Conservation (phyloP, 1,140 invertebrate species). For the Drosophila serrata region DNA sequence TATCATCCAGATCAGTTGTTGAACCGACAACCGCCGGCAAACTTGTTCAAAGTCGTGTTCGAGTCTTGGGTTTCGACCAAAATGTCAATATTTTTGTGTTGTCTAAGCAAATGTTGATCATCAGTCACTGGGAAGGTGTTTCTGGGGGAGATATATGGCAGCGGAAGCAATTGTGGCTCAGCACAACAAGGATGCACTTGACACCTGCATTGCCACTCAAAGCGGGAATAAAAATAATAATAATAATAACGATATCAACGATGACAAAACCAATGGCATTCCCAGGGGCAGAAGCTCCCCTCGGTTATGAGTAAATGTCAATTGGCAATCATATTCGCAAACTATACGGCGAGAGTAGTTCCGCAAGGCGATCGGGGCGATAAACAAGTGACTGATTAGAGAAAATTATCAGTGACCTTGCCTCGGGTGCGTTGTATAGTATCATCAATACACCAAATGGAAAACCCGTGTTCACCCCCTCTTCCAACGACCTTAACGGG, state of each 20-base stretch:
- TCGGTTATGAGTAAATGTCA: slow-evolving; percentile 65
- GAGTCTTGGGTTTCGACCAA: slow-evolving; percentile 10
- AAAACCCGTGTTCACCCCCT: slow-evolving; percentile 53
- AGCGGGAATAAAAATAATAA: slow-evolving; percentile 20
- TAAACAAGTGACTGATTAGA: slow-evolving; percentile 74
- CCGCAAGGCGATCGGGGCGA: slow-evolving; percentile 64
- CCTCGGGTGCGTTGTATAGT: slow-evolving; percentile 39
- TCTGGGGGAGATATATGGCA: slow-evolving; percentile 67
- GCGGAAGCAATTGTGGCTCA: slow-evolving; percentile 55
- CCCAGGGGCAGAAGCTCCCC: slow-evolving; percentile 30
- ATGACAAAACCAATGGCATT: slow-evolving; percentile 46
- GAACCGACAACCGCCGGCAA: slow-evolving; percentile 21
- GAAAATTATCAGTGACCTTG: slow-evolving; percentile 71
- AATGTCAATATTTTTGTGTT: slow-evolving; percentile 32
- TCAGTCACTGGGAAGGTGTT: slow-evolving; percentile 13
- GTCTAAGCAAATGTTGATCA: slow-evolving; percentile 44
- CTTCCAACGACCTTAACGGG: slow-evolving; percentile 34
- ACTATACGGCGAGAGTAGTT: slow-evolving; percentile 46
- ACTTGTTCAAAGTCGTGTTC: slow-evolving; percentile 1
- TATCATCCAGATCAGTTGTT: slow-evolving; percentile 34
- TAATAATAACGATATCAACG: slow-evolving; percentile 21
- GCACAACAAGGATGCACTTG: slow-evolving; percentile 63
- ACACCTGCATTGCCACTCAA: slow-evolving; percentile 45
- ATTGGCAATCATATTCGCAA: slow-evolving; percentile 44
- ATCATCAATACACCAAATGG: slow-evolving; percentile 59